Conservation (phyloP, 2,888 invertebrate species). For the Dorcus parallelipipedus region DNA sequence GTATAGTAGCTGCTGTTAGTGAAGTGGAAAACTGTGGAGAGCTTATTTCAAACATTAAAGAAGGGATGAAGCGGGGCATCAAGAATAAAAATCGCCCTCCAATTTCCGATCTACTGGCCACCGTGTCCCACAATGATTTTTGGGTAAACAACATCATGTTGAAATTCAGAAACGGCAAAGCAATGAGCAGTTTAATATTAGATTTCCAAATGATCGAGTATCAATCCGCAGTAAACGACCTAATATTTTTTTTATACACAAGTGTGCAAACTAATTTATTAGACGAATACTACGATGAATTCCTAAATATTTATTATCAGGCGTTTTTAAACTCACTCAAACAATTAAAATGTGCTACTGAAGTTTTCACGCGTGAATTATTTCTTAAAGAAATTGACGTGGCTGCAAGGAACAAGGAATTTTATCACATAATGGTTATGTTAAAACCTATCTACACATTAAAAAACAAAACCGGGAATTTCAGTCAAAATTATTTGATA, state of each 20-base stretch:
- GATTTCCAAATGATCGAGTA: constrained; percentile 57
- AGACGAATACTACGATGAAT: constrained; percentile 42
- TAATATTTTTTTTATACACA: constrained; percentile 53
- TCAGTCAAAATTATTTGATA: constrained; percentile 32
- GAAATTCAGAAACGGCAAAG: constrained; percentile 34
- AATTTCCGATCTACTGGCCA: constrained; percentile 50
- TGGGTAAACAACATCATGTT: constrained; percentile 60
- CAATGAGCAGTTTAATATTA: constrained; percentile 47
- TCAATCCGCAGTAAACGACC: constrained; percentile 51
- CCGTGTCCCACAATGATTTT: constrained; percentile 54
- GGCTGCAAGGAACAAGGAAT: constrained; percentile 38
- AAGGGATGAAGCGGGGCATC: constrained; percentile 6
- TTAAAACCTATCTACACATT: constrained; percentile 43
- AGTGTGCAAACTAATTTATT: constrained; percentile 47
- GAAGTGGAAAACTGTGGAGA: background rate
- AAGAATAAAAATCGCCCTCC: constrained; percentile 23
- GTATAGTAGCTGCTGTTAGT: constrained; percentile 9
- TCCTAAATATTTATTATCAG: constrained; percentile 50
- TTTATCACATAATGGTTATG: constrained; percentile 48
- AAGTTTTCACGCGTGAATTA: constrained; percentile 41
- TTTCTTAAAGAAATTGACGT: constrained; percentile 43
- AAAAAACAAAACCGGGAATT: constrained; percentile 38
- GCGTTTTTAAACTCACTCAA: constrained; percentile 33
- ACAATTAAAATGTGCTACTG: constrained; percentile 30
- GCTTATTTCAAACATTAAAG: constrained; percentile 11